Percentiles rank a stretch among this genome's conserved stretches.
Evolutionary conservation across 1,140 invertebrate species (phyloP).

Genomic region (Bombus terrestris): DNA sequence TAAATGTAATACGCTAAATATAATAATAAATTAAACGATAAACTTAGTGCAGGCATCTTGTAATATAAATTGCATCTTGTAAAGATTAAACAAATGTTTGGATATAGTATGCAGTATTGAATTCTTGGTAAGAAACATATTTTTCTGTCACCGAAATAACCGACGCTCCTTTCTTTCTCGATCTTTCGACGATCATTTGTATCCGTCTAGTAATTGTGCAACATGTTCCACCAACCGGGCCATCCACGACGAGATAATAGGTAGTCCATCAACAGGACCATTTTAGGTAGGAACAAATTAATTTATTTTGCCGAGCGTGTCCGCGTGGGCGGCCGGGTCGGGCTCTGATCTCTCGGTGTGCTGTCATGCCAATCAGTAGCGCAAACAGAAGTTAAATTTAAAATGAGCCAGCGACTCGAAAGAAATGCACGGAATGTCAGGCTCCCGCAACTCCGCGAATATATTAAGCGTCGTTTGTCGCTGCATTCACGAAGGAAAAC

Average conservation of each 20-base stretch:
- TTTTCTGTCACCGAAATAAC: neutral
- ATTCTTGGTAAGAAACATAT: no score
- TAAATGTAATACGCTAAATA: no score
- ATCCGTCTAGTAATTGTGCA: constrained; percentile 55
- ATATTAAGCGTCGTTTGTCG: constrained; percentile 35
- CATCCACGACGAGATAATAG: constrained; percentile 20
- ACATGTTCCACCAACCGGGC: constrained; percentile 3
- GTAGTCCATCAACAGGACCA: constrained; percentile 49
- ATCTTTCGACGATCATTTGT: constrained; percentile 53
- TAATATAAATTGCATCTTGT: no score
- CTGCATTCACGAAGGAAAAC: constrained; percentile 27
- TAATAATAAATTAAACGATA: no score
- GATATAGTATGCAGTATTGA: neutral
- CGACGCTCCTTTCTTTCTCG: neutral
- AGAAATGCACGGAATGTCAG: constrained; percentile 45
- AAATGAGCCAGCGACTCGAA: constrained; percentile 52
- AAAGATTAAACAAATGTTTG: neutral
- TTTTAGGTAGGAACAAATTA: constrained; percentile 64
- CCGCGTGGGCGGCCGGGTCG: constrained; percentile 41
- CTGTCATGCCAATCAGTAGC: constrained; percentile 62
- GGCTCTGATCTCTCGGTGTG: constrained; percentile 8
- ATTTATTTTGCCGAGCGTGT: constrained; percentile 55
- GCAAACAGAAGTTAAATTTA: constrained; percentile 62
- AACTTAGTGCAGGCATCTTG: no score
- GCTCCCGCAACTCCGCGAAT: constrained; percentile 23